These are phyloP conservation scores for Hirtodrosophila alboralis DNA, from an alignment of 2,888 invertebrate species.

Conservation along the genomic window DNA sequence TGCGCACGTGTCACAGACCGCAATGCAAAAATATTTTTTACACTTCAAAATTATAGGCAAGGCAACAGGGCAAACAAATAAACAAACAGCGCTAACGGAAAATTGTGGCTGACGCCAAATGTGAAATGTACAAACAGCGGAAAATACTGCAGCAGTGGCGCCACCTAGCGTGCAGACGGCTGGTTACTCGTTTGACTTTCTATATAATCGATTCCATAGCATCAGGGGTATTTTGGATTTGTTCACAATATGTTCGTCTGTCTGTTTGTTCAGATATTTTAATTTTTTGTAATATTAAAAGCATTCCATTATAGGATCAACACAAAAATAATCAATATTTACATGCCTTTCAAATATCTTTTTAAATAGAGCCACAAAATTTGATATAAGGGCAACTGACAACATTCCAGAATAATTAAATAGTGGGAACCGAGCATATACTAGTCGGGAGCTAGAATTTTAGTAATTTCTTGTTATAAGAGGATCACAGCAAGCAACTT, in stretches of 20 bases:
- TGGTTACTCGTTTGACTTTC: slow-evolving; percentile 20
- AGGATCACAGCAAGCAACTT: slow-evolving; percentile 34
- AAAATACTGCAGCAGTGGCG: slow-evolving; percentile 17
- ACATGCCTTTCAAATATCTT: too few species aligned
- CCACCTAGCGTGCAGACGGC: slow-evolving; percentile 10
- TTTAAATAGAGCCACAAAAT: too few species aligned
- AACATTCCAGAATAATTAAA: too few species aligned
- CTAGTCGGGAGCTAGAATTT: background rate
- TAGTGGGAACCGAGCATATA: too few species aligned
- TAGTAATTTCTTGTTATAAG: slow-evolving; percentile 34
- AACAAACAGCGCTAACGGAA: slow-evolving; percentile 52
- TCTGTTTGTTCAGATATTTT: too few species aligned
- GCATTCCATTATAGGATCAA: too few species aligned
- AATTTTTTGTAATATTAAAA: too few species aligned
- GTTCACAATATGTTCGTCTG: too few species aligned
- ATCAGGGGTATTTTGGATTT: too few species aligned
- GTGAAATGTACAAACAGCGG: slow-evolving; percentile 64
- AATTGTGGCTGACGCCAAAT: slow-evolving; percentile 61
- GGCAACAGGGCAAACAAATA: slow-evolving; percentile 52
- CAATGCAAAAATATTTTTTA: slow-evolving; percentile 73
- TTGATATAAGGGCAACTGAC: too few species aligned
- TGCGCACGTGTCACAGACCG: slow-evolving; percentile 70
- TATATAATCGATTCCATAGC: too few species aligned
- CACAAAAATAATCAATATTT: too few species aligned
- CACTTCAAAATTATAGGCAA: slow-evolving; percentile 65